Conservation (phyloP, 2,888 invertebrate genomes). For the Acholoe squamosa region DNA sequence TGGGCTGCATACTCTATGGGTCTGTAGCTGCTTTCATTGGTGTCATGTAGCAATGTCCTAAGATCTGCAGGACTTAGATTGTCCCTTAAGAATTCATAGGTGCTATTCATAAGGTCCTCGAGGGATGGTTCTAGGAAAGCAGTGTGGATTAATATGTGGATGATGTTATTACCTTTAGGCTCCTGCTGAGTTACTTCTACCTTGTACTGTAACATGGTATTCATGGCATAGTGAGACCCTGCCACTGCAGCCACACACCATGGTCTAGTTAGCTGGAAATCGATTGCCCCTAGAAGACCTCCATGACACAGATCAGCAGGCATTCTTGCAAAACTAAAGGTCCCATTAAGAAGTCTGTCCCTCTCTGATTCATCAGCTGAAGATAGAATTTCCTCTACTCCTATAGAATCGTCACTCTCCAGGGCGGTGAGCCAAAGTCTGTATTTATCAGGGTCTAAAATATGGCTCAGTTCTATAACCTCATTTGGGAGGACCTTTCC, state of each 20-base stretch:
- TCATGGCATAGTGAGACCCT: conserved; percentile 19
- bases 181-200: conserved; percentile 22
- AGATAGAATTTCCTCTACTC: neutral
- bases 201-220: neutral
- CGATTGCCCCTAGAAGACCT: neutral
- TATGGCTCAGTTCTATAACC: too few relatives aligned
- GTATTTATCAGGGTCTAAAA: neutral
- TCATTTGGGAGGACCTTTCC: too few relatives aligned
- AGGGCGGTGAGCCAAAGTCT: neutral
- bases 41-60: neutral
- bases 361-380: neutral
- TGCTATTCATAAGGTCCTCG: neutral
- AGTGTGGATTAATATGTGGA: neutral
- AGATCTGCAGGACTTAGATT: neutral
- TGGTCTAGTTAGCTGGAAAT: conserved; percentile 15
- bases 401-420: neutral
- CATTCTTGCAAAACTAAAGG: neutral
- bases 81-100: conserved; percentile 15
- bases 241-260: conserved; percentile 26
- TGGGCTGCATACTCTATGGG: conserved; percentile 37
- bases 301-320: neutral
- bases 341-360: conserved; percentile 4
- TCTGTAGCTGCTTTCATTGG: neutral
- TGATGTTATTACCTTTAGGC: neutral
- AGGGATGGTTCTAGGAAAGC: neutral